phyloP scores from a whole-genome alignment of 2,888 invertebrate species.

The Dasypolia templi region DNA sequence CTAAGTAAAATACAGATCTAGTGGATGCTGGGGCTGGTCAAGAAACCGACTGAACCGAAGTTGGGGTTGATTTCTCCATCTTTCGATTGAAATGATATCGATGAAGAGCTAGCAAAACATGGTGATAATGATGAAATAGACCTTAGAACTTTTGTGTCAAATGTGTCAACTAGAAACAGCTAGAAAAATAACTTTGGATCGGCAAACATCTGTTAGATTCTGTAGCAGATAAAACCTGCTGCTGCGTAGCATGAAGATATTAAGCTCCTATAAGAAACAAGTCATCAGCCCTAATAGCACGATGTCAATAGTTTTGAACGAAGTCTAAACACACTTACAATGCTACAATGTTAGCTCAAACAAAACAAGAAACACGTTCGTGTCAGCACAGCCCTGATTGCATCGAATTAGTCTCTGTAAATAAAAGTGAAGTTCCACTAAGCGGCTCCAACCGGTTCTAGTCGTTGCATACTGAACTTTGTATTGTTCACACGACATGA shows the following conservation, averaged over 20 bases:
- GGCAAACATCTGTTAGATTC: not conserved
- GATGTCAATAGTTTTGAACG: constrained; percentile 1
- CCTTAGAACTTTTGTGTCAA: not conserved
- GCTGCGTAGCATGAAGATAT: not conserved
- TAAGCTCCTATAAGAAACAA: not conserved
- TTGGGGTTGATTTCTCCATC: not conserved
- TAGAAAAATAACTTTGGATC: constrained; percentile 2
- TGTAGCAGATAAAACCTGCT: not conserved
- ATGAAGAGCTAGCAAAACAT: not conserved
- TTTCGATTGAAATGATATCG: not conserved
- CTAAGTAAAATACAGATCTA: not conserved
- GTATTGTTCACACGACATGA: constrained; percentile 59
- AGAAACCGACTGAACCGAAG: not conserved
- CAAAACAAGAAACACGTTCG: constrained; percentile 2
- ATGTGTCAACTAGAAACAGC: not conserved
- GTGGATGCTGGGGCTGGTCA: not conserved
- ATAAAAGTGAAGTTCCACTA: constrained; percentile 67
- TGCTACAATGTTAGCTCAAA: constrained; percentile 17
- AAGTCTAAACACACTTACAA: not conserved
- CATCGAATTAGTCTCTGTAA: constrained; percentile 64
- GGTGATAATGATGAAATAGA: not conserved
- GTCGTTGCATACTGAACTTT: constrained; percentile 59
- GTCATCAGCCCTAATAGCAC: not conserved
- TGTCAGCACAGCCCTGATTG: constrained; percentile 62
- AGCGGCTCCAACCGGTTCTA: constrained; percentile 61